These are phyloP conservation scores for Cheilosia grossa DNA, from an alignment of 2,888 invertebrate species.

Conservation along the genomic window DNA sequence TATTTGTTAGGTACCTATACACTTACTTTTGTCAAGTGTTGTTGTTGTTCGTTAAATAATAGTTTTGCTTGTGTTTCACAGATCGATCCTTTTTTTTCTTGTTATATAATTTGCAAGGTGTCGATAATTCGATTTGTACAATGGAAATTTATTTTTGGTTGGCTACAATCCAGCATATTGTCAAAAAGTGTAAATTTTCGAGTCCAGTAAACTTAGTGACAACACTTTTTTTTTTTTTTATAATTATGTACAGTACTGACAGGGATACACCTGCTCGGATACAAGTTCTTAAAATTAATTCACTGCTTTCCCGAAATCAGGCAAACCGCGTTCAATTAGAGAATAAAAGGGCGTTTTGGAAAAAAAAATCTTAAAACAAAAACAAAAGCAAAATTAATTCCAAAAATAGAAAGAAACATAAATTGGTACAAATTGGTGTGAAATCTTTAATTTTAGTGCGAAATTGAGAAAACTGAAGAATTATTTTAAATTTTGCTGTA, in stretches of 20 bases:
- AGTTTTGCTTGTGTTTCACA: conserved; percentile 3
- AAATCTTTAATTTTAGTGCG: no score
- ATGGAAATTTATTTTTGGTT: conserved; percentile 42
- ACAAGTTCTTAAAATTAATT: conserved; percentile 78
- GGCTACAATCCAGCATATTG: conserved; percentile 52
- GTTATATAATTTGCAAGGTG: conserved; percentile 37
- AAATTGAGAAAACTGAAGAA: no score
- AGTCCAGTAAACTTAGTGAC: not conserved
- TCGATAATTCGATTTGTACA: conserved; percentile 47
- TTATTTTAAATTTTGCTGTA: no score
- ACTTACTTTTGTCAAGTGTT: conserved; percentile 26
- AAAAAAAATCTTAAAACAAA: not conserved
- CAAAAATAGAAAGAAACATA: not conserved
- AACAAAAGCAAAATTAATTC: conserved; percentile 1
- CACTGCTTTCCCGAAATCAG: conserved; percentile 82
- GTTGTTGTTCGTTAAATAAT: conserved; percentile 1
- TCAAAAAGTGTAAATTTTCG: conserved; percentile 43
- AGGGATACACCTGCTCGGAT: conserved; percentile 3
- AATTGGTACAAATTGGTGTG: no score
- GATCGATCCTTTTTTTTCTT: conserved; percentile 12
- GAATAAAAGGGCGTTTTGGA: not conserved
- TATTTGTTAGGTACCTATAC: conserved; percentile 55
- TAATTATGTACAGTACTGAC: conserved; percentile 49
- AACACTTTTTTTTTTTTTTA: not conserved
- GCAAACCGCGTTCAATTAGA: conserved; percentile 10